phyloP scores from a whole-genome alignment of 2,888 invertebrate genomes.

The Trichogramma dendrolimi region DNA sequence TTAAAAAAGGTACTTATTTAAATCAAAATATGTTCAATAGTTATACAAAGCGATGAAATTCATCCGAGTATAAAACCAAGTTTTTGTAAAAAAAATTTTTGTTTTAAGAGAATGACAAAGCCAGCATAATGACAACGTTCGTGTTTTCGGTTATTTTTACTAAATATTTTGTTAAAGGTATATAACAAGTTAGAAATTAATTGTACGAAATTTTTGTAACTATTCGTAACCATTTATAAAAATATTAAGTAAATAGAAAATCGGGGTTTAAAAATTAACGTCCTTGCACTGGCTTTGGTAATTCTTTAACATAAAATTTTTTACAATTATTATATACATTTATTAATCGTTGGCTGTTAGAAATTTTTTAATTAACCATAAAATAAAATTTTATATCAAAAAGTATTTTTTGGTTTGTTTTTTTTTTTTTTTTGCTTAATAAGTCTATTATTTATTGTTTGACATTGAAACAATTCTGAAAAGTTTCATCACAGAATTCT shows the following conservation, averaged over 20 bases:
- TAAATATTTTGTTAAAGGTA: too few relatives aligned
- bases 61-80: not conserved
- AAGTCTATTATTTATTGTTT: too few relatives aligned
- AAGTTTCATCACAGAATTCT: too few relatives aligned
- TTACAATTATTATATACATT: slow-evolving; percentile 31
- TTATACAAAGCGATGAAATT: slow-evolving; percentile 5
- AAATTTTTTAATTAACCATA: slow-evolving; percentile 25
- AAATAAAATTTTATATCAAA: slow-evolving; percentile 14
- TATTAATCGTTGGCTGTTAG: slow-evolving; percentile 38
- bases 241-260: slow-evolving; percentile 3
- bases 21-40: slow-evolving; percentile 4
- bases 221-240: slow-evolving; percentile 6
- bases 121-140: not conserved
- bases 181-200: not conserved
- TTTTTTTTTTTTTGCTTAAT: too few relatives aligned
- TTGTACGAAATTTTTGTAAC: slow-evolving; percentile 15
- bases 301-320: slow-evolving; percentile 16
- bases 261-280: too few relatives aligned
- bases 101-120: not conserved
- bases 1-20: slow-evolving; percentile 5
- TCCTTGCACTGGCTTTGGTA: slow-evolving; percentile 15
- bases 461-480: too few relatives aligned
- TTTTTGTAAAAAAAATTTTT: not conserved
- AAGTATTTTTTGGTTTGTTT: slow-evolving; percentile 2
- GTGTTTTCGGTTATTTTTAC: too few relatives aligned